Percentiles rank a stretch among this genome's conserved stretches.
Conservation (phyloP, 2,113 vertebrate species). For the Pygoscelis antarcticus region DNA sequence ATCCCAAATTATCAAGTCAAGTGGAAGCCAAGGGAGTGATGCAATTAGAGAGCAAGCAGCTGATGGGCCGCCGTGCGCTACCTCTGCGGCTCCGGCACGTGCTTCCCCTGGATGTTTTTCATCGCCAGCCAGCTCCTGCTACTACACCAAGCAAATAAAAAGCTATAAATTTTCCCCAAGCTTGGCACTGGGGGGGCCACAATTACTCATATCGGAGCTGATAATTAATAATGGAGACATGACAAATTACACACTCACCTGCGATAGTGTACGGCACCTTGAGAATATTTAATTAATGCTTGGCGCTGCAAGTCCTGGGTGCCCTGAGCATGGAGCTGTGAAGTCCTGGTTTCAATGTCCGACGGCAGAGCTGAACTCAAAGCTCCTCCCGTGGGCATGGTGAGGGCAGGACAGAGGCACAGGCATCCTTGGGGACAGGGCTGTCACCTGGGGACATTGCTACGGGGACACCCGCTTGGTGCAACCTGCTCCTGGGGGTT, state of each 20-base stretch:
- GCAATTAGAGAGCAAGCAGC: background rate
- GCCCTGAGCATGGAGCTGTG: background rate
- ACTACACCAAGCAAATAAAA: background rate
- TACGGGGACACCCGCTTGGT: rapidly evolving
- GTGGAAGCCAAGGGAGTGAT: background rate
- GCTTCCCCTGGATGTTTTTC: background rate
- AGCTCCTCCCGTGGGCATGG: background rate
- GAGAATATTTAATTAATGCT: background rate
- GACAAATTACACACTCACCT: background rate
- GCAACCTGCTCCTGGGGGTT: background rate
- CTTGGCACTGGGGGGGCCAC: background rate
- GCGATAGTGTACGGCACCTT: background rate
- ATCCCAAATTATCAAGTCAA: background rate
- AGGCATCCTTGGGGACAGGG: background rate
- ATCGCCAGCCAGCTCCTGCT: background rate
- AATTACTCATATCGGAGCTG: background rate
- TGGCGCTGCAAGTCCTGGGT: rapidly evolving
- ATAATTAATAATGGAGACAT: background rate
- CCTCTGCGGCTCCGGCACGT: background rate
- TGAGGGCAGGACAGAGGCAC: background rate
- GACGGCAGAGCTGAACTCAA: background rate
- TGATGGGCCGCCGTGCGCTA: rapidly evolving
- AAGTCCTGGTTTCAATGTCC: background rate
- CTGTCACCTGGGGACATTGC: background rate
- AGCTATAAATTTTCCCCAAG: background rate